Conservation (phyloP, 2,113 vertebrate species). For the Taurulus bubalis region DNA sequence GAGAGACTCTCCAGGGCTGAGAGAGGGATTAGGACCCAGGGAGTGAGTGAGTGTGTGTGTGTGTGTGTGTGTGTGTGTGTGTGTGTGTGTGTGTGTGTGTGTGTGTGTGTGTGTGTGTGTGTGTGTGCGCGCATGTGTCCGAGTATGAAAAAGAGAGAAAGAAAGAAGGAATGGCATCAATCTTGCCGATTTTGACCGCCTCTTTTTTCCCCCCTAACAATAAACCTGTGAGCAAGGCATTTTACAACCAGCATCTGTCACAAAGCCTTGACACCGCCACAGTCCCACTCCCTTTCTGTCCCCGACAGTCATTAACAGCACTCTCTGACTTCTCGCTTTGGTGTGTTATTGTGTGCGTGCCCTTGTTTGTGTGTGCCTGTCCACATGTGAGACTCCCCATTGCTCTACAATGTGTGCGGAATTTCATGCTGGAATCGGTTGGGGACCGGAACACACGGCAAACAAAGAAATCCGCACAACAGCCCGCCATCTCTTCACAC, state of each 20-base stretch:
- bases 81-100: constrained; percentile 28
- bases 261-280: constrained; percentile 64
- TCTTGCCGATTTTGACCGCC: constrained; percentile 60
- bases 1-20: constrained; percentile 32
- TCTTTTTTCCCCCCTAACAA: constrained; percentile 70
- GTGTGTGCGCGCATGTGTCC: constrained; percentile 17
- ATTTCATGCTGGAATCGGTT: constrained; percentile 74
- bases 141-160: constrained; percentile 22
- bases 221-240: constrained; percentile 72
- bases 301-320: constrained; percentile 67
- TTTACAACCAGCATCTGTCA: constrained; percentile 77
- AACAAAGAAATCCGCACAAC: constrained; percentile 63
- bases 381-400: constrained; percentile 64
- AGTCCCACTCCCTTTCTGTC: constrained; percentile 56
- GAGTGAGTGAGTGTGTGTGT: constrained; percentile 9
- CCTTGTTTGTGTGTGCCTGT: constrained; percentile 58
- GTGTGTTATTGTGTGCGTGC: constrained; percentile 45
- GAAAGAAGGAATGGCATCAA: constrained; percentile 63
- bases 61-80: constrained; percentile 25
- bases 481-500: background rate
- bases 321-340: constrained; percentile 60
- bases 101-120: constrained; percentile 37
- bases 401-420: constrained; percentile 66
- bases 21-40: constrained; percentile 17
- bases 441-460: constrained; percentile 73